Evolutionary conservation across 2,888 invertebrate species (phyloP).

Genomic region (Adela reaumurella): DNA sequence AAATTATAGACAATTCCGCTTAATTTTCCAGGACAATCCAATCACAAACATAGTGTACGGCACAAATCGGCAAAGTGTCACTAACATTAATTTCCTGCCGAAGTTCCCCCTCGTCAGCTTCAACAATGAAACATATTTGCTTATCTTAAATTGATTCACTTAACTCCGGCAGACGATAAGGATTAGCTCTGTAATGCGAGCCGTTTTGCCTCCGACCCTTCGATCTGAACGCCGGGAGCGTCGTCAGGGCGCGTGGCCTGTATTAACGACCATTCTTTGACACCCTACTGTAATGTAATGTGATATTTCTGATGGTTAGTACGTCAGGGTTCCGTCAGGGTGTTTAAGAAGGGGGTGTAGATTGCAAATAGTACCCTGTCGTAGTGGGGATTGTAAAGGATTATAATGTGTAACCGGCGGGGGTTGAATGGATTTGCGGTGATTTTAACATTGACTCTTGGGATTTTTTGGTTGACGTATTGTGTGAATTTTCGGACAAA

Average conservation of each 20-base stretch:
- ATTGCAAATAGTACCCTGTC: not conserved
- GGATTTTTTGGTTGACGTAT: not conserved
- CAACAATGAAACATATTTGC: conserved; percentile 51
- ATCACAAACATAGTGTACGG: no score
- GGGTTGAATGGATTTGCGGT: not conserved
- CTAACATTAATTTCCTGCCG: not conserved
- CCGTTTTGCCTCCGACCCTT: not conserved
- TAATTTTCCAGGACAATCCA: no score
- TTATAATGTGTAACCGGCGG: not conserved
- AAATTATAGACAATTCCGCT: no score
- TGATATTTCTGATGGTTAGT: not conserved
- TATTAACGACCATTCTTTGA: no score
- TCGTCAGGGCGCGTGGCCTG: no score
- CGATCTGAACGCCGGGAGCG: no score
- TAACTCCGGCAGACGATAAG: conserved; percentile 44
- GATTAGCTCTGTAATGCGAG: conserved; percentile 38
- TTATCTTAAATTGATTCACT: conserved; percentile 58
- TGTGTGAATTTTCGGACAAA: no score
- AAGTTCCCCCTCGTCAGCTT: no score
- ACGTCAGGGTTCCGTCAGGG: no score
- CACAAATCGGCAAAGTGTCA: no score
- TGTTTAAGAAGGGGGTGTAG: no score
- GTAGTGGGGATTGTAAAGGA: not conserved
- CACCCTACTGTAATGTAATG: not conserved
- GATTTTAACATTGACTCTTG: not conserved